Evolutionary conservation across 2,113 vertebrate genomes (phyloP), one percentile per base, ranked within the genome.

Genomic region (Beaufortia kweichowensis): DNA sequence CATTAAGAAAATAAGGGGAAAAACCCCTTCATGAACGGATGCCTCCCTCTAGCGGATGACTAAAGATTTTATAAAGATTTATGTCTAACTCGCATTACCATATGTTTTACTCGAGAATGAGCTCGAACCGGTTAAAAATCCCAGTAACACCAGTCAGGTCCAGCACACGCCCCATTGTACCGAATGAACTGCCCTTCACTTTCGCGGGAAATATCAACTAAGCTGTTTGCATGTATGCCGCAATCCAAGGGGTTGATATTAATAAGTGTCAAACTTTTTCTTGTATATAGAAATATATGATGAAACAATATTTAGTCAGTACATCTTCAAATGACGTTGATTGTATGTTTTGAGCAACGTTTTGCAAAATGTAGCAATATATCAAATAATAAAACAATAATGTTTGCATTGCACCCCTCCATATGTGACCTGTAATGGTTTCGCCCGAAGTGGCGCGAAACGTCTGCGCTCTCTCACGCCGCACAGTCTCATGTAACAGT

Each of bases 381-480:
- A n/a, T n/a, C 19, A 35, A 14, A 63, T 41, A 6, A 50, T 64
- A 57, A 69, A n/a, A 3, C 4, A 23, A 53, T 1, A 23, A 8
- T 1, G 2, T 39, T 56, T 39, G 7, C 53, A 3, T 3, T 10
- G 2, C 62, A 26, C 76, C 82, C 81, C 77, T 71, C 39, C 11
- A 17, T 10, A 1, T 12, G 0, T 19, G 15, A 11, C 6, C n/a
- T 28, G 19, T 12, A n/a, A 19, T 87, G 79, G 84, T 80, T 53
- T 24, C 50, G 69, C 74, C 86, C 77, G 29, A 11, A 69, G 61
- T 87, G 86, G 86, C 86, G 86, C 85, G 82, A 87, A 87, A 85
- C 41, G 4, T 12, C 53, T 19, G 4, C 9, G 46, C 26, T 35
- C n/a, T 63, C 43, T 46, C 48, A 12, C 21, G 24, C 19, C 33